A percentile compares a stretch with the other conserved stretches of the same genome.
These are phyloP conservation scores for Prochilodus magdalenae DNA, from an alignment of 2,113 vertebrate species.

Conservation along the genomic window DNA sequence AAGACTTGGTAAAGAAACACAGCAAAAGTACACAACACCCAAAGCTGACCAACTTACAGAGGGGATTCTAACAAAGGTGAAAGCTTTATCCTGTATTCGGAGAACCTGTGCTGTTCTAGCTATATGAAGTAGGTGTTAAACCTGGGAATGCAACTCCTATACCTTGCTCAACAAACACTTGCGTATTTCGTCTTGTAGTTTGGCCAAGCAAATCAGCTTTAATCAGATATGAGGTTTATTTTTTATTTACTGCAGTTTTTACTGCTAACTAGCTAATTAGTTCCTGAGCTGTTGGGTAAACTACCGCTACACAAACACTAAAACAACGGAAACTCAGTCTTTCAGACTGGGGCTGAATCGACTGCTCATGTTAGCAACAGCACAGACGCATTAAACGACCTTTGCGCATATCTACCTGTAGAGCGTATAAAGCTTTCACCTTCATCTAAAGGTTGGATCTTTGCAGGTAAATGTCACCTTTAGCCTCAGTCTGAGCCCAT, in stretches of 20 bases:
- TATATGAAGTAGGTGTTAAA: not conserved
- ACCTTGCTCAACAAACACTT: no score
- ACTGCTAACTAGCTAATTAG: not conserved
- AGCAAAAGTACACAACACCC: slow-evolving; percentile 78
- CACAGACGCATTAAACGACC: not conserved
- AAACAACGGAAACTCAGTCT: not conserved
- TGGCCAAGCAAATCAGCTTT: not conserved
- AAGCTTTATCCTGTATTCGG: slow-evolving; percentile 77
- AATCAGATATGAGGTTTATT: not conserved
- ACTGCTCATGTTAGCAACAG: not conserved
- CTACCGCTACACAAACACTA: not conserved
- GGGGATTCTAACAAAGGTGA: slow-evolving; percentile 74
- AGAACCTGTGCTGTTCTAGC: not conserved
- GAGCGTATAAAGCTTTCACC: slow-evolving; percentile 80
- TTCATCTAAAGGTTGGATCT: slow-evolving; percentile 72
- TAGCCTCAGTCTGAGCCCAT: slow-evolving; percentile 77
- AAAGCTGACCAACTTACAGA: slow-evolving; percentile 81
- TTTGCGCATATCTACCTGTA: not conserved
- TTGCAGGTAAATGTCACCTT: slow-evolving; percentile 83
- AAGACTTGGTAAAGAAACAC: slow-evolving; percentile 78
- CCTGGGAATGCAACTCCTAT: not conserved
- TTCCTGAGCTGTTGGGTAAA: not conserved
- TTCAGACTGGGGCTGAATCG: not conserved
- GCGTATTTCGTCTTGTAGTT: not conserved
- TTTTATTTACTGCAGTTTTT: not conserved